Evolutionary conservation across 2,888 invertebrate genomes (phyloP).

Genomic region (Atethmia centrago): DNA sequence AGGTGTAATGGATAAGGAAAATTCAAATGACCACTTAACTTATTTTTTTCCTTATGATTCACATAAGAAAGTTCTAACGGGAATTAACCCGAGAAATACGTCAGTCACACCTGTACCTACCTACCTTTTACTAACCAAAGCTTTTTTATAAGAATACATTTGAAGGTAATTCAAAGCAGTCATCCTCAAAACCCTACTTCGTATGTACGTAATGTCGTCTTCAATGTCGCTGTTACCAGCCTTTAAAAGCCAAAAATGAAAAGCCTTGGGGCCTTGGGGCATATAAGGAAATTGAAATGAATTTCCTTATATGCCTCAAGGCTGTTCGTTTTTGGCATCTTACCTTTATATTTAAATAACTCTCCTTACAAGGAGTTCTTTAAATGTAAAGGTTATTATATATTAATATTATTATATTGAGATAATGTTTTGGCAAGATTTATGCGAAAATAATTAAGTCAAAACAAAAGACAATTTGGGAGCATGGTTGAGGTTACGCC

Average conservation of each 20-base stretch:
- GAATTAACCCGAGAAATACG: not conserved
- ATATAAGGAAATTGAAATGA: slow-evolving; percentile 33
- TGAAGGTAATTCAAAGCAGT: not conserved
- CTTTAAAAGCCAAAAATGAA: slow-evolving; percentile 9
- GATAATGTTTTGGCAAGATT: slow-evolving; percentile 34
- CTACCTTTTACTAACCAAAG: not conserved
- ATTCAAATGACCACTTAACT: not conserved
- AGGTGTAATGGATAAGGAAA: not conserved
- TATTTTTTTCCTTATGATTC: not conserved
- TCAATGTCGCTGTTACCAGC: not conserved
- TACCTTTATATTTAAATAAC: no score
- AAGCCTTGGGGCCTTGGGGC: slow-evolving; percentile 47
- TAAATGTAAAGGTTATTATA: slow-evolving; percentile 25
- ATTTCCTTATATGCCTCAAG: no score
- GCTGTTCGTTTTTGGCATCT: no score
- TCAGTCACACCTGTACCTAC: not conserved
- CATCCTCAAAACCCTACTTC: slow-evolving; percentile 9
- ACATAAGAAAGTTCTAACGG: not conserved
- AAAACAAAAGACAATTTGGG: not conserved
- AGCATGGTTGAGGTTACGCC: not conserved
- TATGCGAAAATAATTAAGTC: slow-evolving; percentile 27
- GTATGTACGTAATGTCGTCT: not conserved
- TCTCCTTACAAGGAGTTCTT: slow-evolving; percentile 2
- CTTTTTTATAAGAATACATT: not conserved
- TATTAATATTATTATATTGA: no score